A percentile compares a stretch with the other conserved stretches of the same genome.
These are phyloP conservation scores for Agrotis ipsilon DNA, from an alignment of 2,888 invertebrate genomes.

Conservation along the genomic window DNA sequence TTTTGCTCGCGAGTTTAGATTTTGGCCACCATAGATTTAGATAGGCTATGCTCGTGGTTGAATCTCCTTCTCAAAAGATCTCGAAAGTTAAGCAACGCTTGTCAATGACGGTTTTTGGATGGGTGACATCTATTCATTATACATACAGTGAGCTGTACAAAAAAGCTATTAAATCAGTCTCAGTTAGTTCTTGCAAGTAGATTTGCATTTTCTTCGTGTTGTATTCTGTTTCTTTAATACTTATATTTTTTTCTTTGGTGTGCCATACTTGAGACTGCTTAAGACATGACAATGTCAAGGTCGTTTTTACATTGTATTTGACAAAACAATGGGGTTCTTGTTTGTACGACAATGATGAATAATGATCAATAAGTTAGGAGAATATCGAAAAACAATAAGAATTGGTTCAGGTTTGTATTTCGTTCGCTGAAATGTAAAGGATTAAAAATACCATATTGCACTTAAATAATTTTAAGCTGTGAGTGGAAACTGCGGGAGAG, in stretches of 20 bases:
- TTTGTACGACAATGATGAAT: neutral
- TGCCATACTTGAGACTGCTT: neutral
- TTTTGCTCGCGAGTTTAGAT: too few species aligned
- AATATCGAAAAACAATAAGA: neutral
- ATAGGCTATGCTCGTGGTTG: too few species aligned
- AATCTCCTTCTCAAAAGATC: too few species aligned
- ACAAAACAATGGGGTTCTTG: conserved; percentile 41
- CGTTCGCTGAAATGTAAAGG: neutral
- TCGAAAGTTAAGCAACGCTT: too few species aligned
- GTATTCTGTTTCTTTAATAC: too few species aligned
- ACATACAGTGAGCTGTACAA: too few species aligned
- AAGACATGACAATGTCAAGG: conserved; percentile 27
- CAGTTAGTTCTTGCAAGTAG: too few species aligned
- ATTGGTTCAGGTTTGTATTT: neutral
- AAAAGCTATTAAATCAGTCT: too few species aligned
- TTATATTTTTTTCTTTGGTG: neutral
- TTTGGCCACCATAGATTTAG: too few species aligned
- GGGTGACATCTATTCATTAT: too few species aligned
- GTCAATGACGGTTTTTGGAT: too few species aligned
- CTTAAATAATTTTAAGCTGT: neutral
- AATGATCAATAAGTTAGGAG: conserved; percentile 14
- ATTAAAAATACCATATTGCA: neutral
- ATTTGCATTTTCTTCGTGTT: neutral
- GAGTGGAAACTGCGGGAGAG: too few species aligned
- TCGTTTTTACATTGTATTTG: conserved; percentile 30